Evolutionary conservation across 92 coral and sea anemone species (phyloP).

Genomic region (Pocillopora grandis): DNA sequence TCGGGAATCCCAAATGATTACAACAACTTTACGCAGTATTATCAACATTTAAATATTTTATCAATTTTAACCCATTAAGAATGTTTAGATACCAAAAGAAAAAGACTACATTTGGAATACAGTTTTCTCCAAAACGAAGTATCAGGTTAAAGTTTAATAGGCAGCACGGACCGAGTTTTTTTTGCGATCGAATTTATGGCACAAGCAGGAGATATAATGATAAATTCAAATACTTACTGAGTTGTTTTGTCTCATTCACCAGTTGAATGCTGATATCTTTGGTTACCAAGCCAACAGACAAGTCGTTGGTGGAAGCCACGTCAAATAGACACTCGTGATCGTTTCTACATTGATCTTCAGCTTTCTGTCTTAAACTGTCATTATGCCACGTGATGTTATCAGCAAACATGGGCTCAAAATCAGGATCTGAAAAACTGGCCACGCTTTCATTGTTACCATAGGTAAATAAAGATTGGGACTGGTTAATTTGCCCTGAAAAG

Average conservation of each 20-base stretch:
- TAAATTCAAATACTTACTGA: conserved; percentile 41
- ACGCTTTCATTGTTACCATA: conserved; percentile 50
- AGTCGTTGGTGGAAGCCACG: conserved; percentile 65
- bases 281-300: conserved; percentile 60
- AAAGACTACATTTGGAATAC: no score
- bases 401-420: conserved; percentile 69
- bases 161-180: conserved; percentile 42
- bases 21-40: no score
- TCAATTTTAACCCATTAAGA: no score
- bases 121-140: no score
- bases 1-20: no score
- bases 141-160: no score
- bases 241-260: conserved; percentile 48
- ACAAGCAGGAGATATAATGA: no score
- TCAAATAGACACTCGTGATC: conserved; percentile 66
- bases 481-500: neutral
- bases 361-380: conserved; percentile 25
- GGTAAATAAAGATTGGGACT: conserved; percentile 51
- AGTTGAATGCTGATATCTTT: conserved; percentile 39
- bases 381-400: conserved; percentile 56
- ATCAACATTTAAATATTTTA: no score
- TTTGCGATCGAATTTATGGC: conserved; percentile 16
- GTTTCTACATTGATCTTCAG: conserved; percentile 45
- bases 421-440: conserved; percentile 19
- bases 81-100: no score